These are phyloP conservation scores for Athene cunicularia DNA, from an alignment of 2,113 vertebrate genomes.

Conservation along the genomic window DNA sequence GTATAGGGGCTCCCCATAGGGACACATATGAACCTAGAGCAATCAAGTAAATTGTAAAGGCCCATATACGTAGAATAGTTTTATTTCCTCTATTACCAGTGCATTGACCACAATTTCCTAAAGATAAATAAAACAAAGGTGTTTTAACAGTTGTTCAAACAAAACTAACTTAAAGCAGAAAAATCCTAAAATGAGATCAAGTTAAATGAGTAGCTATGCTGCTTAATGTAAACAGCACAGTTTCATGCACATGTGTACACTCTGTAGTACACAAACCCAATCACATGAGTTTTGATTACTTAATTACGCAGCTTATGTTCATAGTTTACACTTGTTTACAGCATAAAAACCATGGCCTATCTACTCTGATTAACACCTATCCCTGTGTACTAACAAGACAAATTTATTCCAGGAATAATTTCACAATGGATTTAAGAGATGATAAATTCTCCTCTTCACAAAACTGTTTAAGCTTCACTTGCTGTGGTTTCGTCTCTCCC, in stretches of 20 bases:
- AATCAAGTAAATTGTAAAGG: not conserved
- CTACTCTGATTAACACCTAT: slow-evolving; percentile 19
- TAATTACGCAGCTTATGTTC: slow-evolving; percentile 13
- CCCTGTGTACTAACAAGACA: not conserved
- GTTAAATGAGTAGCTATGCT: not conserved
- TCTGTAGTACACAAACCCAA: not conserved
- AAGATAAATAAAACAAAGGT: not conserved
- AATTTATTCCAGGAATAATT: not conserved
- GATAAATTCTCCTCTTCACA: not conserved
- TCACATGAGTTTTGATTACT: not conserved
- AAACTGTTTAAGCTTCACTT: not conserved
- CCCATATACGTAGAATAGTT: not conserved
- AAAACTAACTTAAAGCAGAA: not conserved
- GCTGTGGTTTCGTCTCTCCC: not conserved
- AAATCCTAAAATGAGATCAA: not conserved
- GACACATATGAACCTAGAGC: not conserved
- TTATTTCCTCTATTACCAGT: not conserved
- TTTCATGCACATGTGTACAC: not conserved
- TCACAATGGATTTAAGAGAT: not conserved
- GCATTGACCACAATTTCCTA: not conserved
- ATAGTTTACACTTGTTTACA: not conserved
- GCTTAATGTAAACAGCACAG: not conserved
- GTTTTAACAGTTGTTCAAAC: not conserved
- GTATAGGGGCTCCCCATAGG: slow-evolving; percentile 40
- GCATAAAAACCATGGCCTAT: not conserved